Percentiles rank a stretch among this genome's conserved stretches.
Conservation (phyloP, 2,797 vertebrate genomes). For the Neosilurus hyrtlii region DNA sequence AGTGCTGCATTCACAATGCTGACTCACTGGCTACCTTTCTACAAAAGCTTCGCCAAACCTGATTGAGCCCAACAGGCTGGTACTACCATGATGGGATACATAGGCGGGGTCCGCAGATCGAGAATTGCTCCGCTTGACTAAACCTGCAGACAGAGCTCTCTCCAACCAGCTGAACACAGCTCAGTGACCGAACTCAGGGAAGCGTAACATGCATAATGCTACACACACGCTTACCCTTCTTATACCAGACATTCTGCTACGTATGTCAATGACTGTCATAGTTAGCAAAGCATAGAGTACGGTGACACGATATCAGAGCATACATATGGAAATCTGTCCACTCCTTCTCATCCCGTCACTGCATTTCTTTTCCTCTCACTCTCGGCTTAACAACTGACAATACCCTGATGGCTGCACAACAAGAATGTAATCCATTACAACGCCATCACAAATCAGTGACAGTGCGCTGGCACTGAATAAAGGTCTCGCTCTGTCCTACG, state of each 20-base stretch:
- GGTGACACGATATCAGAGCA: slow-evolving; percentile 31
- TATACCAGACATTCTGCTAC: neutral
- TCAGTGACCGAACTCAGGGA: slow-evolving; percentile 54
- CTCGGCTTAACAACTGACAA: neutral
- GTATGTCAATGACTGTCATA: slow-evolving; percentile 36
- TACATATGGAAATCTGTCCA: neutral
- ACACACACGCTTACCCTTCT: neutral
- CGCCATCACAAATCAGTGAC: slow-evolving; percentile 1
- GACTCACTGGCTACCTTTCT: neutral
- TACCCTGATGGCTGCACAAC: neutral
- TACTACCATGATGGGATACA: slow-evolving; percentile 48
- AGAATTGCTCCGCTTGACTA: slow-evolving; percentile 48
- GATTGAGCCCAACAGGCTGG: slow-evolving; percentile 31
- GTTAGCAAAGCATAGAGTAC: slow-evolving; percentile 47
- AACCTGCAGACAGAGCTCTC: slow-evolving; percentile 28
- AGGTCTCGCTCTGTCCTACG: neutral
- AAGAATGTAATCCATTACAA: slow-evolving; percentile 31
- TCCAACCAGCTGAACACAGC: slow-evolving; percentile 45
- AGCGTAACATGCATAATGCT: neutral
- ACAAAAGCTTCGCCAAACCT: slow-evolving; percentile 17
- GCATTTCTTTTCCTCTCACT: neutral
- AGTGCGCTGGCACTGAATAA: neutral
- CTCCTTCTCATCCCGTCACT: neutral
- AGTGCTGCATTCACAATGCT: too few relatives aligned
- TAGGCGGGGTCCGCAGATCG: slow-evolving; percentile 63